These are phyloP conservation scores for Bufotes viridis DNA, from an alignment of 2,797 vertebrate genomes.

Conservation along the genomic window DNA sequence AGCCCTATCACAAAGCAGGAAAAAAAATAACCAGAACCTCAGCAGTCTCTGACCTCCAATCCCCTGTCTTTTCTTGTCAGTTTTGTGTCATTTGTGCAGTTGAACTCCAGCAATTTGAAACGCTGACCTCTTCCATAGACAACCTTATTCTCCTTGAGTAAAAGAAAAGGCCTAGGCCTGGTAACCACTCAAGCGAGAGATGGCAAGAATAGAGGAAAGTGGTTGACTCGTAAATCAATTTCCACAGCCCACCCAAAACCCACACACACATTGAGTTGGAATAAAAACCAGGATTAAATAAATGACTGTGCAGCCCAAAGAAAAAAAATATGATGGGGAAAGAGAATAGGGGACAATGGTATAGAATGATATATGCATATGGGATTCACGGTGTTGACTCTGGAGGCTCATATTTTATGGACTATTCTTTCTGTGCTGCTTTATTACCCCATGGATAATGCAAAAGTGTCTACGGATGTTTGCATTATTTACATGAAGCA, in stretches of 20 bases:
- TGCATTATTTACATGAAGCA: background rate
- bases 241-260: constrained; percentile 84
- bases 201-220: constrained; percentile 81
- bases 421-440: background rate
- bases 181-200: constrained; percentile 83
- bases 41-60: constrained; percentile 82
- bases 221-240: constrained; percentile 85
- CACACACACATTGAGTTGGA: constrained; percentile 68
- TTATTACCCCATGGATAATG: constrained; percentile 34
- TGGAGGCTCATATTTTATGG: constrained; percentile 42
- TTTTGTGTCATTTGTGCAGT: constrained; percentile 84
- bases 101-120: constrained; percentile 85
- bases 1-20: constrained; percentile 82
- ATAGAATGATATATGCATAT: constrained; percentile 49
- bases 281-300: constrained; percentile 66
- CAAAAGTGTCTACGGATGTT: constrained; percentile 33
- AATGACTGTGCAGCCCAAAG: constrained; percentile 67
- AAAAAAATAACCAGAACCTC: constrained; percentile 79
- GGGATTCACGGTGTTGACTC: constrained; percentile 37
- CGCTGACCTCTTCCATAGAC: constrained; percentile 83
- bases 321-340: constrained; percentile 68
- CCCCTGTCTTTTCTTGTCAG: constrained; percentile 83
- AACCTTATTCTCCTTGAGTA: constrained; percentile 81
- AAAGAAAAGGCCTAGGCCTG: constrained; percentile 80
- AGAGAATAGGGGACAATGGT: constrained; percentile 61